Evolutionary conservation across 1,140 invertebrate genomes (phyloP), one percentile per base, ranked within the genome.

Genomic region (Pogonus chalceus): DNA sequence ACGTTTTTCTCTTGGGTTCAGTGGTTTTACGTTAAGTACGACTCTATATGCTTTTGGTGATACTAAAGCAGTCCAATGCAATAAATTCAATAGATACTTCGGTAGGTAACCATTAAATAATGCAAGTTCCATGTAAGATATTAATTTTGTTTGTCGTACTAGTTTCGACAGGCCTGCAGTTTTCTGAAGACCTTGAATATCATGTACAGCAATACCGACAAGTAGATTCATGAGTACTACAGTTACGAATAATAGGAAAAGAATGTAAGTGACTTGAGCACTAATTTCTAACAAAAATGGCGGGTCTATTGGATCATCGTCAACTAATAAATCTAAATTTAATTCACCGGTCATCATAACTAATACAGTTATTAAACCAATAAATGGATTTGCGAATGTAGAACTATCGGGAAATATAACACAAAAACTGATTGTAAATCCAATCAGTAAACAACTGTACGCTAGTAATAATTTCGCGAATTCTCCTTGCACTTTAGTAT

Each of bases 291-390:
- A 62, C 7, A 84, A 60, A 55, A 83, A 78, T 2, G 75, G 75
- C 2, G 76, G 74, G 65, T 79, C 76, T 24, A 79, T 77, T 2
- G 78, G 75, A 58, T 80, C 77, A 1, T 82, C 78, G 54, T 80
- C 76, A 51, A 82, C 79, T 20, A 83, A 76, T 16, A 86, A 71
- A 52, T 84, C 82, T 26, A 87, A 75, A 60, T 86, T 83, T 49
- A 88, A 68, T 66, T 92, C 90, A 0, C 90, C 89, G 1, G 89
- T 90, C 88, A 92, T 92, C 87, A 92, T 91, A 0, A 89, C 88
- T 35, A 91, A 66, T 0, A 90, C 86, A 2, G 89, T 89, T 26
- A 90, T 87, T 31, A 90, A 79, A 18, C 83, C 84, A 66, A 84
- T 83, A 55, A 88, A 81, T 1, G 85, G 83, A 70, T 85, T 85